Percentiles rank a stretch among this genome's conserved stretches.
Conservation (phyloP, 1,140 invertebrate species). For the Mesaphorura yosii region DNA sequence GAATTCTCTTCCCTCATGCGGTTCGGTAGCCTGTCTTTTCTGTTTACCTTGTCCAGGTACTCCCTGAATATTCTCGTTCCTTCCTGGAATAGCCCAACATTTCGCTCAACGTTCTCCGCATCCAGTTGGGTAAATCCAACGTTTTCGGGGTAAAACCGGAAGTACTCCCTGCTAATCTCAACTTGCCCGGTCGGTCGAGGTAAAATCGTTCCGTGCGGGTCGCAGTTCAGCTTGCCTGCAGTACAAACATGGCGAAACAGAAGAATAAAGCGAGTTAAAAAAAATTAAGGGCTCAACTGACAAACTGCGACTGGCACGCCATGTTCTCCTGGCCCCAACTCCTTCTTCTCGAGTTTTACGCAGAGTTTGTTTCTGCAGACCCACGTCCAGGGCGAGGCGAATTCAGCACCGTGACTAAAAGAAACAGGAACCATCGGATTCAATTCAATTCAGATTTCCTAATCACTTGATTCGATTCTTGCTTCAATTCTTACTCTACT, state of each 20-base stretch:
- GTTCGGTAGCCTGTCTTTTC: too few relatives aligned
- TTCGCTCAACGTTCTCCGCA: slow-evolving; percentile 8
- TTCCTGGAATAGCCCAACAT: slow-evolving; percentile 2
- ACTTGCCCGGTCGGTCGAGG: slow-evolving; percentile 52
- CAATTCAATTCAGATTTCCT: too few relatives aligned
- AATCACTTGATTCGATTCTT: too few relatives aligned
- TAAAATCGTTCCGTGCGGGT: slow-evolving; percentile 48
- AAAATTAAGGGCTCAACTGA: too few relatives aligned
- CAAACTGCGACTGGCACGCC: slow-evolving; percentile 23
- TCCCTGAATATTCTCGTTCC: slow-evolving; percentile 15
- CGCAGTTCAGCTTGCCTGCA: slow-evolving; percentile 34
- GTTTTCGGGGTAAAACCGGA: slow-evolving; percentile 23
- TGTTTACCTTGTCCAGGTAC: slow-evolving; percentile 18
- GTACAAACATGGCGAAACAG: too few relatives aligned
- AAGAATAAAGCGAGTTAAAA: too few relatives aligned
- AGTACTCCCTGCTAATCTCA: slow-evolving; percentile 13
- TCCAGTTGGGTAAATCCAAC: slow-evolving; percentile 11
- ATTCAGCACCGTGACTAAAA: too few relatives aligned
- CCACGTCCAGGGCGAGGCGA: slow-evolving; percentile 13
- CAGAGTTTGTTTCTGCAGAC: slow-evolving; percentile 18
- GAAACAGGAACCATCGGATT: too few relatives aligned
- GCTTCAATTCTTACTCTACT: too few relatives aligned
- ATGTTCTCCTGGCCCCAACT: slow-evolving; percentile 5
- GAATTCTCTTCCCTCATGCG: neutral
- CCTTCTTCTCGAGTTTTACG: slow-evolving; percentile 6